These are phyloP conservation scores for Apodemia hepburni DNA, from an alignment of 2,888 invertebrate species.

Conservation along the genomic window DNA sequence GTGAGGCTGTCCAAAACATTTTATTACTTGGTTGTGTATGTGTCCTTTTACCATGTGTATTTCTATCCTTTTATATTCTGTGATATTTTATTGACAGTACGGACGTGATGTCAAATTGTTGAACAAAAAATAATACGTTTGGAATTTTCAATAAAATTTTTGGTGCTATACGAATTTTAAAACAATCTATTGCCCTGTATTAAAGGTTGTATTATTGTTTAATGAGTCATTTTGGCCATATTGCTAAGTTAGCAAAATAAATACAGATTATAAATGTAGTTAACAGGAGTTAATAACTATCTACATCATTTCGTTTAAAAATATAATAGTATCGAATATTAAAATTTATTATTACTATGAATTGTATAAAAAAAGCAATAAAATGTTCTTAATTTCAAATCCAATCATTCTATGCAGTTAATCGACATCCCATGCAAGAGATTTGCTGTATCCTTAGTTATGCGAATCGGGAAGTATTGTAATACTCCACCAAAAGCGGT, in stretches of 20 bases:
- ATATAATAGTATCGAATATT: too few species aligned
- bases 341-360: too few species aligned
- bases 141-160: not conserved
- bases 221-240: not conserved
- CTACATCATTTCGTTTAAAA: too few species aligned
- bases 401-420: too few species aligned
- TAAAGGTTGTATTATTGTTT: not conserved
- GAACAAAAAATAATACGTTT: not conserved
- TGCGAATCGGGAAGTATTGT: too few species aligned
- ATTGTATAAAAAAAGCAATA: too few species aligned
- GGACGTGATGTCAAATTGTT: not conserved
- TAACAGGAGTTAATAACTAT: too few species aligned
- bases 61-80: not conserved
- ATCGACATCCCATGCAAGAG: too few species aligned
- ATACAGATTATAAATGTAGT: too few species aligned
- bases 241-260: not conserved
- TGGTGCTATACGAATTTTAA: conserved; percentile 23
- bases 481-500: too few species aligned
- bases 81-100: conserved; percentile 9
- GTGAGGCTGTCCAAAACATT: not conserved
- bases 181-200: conserved; percentile 21
- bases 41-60: not conserved
- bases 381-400: too few species aligned
- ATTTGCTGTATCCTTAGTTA: too few species aligned
- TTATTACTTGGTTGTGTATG: not conserved